Base-by-base conservation (phyloP, 2,888 invertebrate species). In the Dolomedes plantarius region DNA sequence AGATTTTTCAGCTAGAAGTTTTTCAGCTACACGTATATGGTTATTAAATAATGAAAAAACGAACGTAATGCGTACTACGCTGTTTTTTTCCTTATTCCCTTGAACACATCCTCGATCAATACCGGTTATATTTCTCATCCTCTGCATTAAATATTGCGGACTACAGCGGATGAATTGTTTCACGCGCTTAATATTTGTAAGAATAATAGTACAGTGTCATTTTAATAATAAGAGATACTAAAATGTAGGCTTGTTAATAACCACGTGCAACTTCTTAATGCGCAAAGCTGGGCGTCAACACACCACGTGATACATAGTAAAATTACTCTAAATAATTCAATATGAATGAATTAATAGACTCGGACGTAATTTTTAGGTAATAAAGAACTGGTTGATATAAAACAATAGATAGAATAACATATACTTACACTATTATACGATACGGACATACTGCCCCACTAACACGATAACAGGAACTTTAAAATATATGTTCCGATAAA, bases 391-490 rank as follows among this genome's bases (percentile, higher is more conserved):
- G n/a, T n/a, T n/a, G n/a, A n/a, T n/a, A n/a, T 23, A 19, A 46
- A 11, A 31, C 5, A 32, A n/a, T n/a, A n/a, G n/a, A n/a, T n/a
- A n/a, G n/a, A 67, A 32, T 36, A 31, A 83, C 65, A 71, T 73
- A 77, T 77, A 77, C 83, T 85, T 78, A 85, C 83, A 73, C 65
- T 85, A 67, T 73, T 85, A 64, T 72, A 29, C 2, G 83, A 85
- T 32, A 85, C 77, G 62, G 81, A 81, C 83, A 85, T 85, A 46
- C 31, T 85, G 67, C 68, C 73, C 68, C 41, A 31, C 67, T 27
- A 19, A 74, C 46, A 73, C 56, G 72, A 46, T 50, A 50, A 73
- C 67, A 77, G 41, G 79, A 67, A 82, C 69, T 64, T 69, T 68
- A 19, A 64, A 62, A 72, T 32, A 32, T 16, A 67, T 46, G 29